Evolutionary conservation across 2,113 vertebrate genomes (phyloP).

Genomic region (Candoia aspera): DNA sequence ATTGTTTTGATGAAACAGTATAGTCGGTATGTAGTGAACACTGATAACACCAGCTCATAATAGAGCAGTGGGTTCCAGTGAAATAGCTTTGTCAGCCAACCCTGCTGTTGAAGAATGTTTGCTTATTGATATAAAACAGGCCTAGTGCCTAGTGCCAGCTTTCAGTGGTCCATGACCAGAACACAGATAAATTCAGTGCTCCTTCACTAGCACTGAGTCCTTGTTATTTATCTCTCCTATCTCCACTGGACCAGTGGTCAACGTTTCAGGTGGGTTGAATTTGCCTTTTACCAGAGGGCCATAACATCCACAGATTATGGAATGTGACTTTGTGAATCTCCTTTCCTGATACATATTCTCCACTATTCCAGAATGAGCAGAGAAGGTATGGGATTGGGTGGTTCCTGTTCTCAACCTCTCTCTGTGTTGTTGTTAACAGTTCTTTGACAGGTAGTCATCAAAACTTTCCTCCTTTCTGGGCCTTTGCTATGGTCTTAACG

Average conservation of each 20-base stretch:
- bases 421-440: too few species aligned
- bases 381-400: not conserved
- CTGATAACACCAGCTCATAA: not conserved
- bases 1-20: not conserved
- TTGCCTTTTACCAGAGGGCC: not conserved
- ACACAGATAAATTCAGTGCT: not conserved
- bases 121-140: not conserved
- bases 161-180: not conserved
- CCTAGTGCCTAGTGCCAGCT: not conserved
- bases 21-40: not conserved
- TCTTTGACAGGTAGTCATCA: too few species aligned
- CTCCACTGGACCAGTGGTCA: not conserved
- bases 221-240: too few species aligned
- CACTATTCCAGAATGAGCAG: not conserved
- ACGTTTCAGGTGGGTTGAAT: not conserved
- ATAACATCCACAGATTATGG: too few species aligned
- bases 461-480: not conserved
- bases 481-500: too few species aligned
- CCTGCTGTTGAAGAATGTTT: not conserved
- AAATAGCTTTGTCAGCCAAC: not conserved
- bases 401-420: not conserved
- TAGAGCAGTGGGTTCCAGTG: not conserved
- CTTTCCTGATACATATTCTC: not conserved
- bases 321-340: not conserved
- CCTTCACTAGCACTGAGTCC: not conserved